These are phyloP conservation scores for Criorhina ranunculi DNA, from an alignment of 2,888 invertebrate genomes.

Conservation along the genomic window DNA sequence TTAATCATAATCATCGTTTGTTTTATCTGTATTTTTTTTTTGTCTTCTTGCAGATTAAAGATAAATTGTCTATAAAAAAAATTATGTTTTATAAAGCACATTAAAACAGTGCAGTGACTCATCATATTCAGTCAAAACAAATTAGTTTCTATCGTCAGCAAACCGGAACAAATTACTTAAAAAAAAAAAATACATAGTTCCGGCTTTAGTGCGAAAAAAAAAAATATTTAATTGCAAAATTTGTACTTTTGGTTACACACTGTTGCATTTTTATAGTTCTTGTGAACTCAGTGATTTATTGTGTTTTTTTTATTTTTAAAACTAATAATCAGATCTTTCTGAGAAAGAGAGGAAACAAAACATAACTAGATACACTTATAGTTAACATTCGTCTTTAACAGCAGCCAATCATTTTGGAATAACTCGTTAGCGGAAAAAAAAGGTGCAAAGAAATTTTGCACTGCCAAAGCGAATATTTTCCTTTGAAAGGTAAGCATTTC, in stretches of 20 bases:
- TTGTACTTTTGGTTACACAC: conserved; percentile 51
- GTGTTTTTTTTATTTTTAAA: conserved; percentile 3
- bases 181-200: conserved; percentile 39
- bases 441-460: conserved; percentile 22
- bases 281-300: conserved; percentile 46
- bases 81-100: conserved; percentile 8
- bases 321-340: conserved; percentile 15
- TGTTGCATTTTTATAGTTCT: conserved; percentile 47
- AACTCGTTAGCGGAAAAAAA: conserved; percentile 4
- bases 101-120: conserved; percentile 63
- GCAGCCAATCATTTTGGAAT: conserved; percentile 20
- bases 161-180: conserved; percentile 59
- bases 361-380: neutral
- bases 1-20: conserved; percentile 39
- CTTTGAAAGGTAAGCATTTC: conserved; percentile 43
- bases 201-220: conserved; percentile 57
- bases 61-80: conserved; percentile 13
- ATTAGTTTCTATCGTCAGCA: conserved; percentile 54
- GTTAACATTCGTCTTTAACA: neutral
- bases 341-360: neutral
- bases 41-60: conserved; percentile 51
- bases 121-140: conserved; percentile 41
- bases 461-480: conserved; percentile 36
- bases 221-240: conserved; percentile 43
- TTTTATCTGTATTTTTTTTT: too few relatives aligned